These are phyloP conservation scores for Molossus alvarezi DNA, from an alignment of 2,797 vertebrate genomes.

Conservation along the genomic window DNA sequence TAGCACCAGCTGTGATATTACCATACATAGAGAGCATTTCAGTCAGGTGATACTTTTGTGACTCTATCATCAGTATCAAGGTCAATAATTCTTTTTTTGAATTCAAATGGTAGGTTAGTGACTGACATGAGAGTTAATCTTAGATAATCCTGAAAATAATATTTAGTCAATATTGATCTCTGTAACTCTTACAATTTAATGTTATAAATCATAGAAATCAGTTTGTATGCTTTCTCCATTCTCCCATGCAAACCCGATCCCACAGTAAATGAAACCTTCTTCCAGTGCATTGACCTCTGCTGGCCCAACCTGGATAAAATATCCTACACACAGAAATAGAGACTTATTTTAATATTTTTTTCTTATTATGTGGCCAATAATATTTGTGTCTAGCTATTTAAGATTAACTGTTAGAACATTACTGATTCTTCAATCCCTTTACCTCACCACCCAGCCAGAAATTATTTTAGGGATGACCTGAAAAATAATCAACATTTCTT, in stretches of 20 bases:
- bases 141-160: constrained; percentile 1
- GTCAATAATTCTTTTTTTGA: not conserved
- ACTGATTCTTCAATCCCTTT: not conserved
- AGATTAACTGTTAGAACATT: not conserved
- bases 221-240: not conserved
- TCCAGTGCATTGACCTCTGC: not conserved
- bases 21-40: not conserved
- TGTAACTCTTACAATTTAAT: not conserved
- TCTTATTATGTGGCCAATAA: not conserved
- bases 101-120: not conserved
- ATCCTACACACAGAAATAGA: not conserved
- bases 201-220: constrained; percentile 25
- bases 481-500: constrained; percentile 26
- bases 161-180: not conserved
- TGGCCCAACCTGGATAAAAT: not conserved
- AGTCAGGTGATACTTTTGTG: not conserved
- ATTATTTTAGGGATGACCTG: not conserved
- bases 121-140: not conserved
- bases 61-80: constrained; percentile 22
- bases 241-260: not conserved
- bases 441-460: not conserved
- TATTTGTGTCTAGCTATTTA: constrained; percentile 39
- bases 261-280: not conserved
- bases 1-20: not conserved
- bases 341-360: not conserved